These are phyloP conservation scores for Drosophila ironensis DNA, from an alignment of 1,140 invertebrate species.

Conservation along the genomic window DNA sequence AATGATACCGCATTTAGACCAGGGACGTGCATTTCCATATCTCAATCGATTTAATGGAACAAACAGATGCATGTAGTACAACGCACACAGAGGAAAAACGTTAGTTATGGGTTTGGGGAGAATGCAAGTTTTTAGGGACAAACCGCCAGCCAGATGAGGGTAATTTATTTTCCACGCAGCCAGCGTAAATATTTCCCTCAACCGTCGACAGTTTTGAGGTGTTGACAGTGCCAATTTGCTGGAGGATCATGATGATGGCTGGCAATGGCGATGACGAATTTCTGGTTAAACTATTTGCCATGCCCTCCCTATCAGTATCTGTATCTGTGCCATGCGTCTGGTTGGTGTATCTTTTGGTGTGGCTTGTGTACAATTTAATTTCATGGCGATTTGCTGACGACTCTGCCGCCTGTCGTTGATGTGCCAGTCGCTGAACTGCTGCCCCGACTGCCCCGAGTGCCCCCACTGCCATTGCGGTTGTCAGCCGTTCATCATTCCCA, in stretches of 20 bases:
- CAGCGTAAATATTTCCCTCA: constrained; percentile 6
- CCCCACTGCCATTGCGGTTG: neutral
- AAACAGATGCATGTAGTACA: neutral
- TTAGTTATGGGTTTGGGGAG: neutral
- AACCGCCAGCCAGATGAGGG: constrained; percentile 15
- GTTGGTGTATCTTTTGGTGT: constrained; percentile 14
- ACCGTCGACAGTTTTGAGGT: constrained; percentile 33
- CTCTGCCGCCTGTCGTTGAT: constrained; percentile 39
- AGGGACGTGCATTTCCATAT: neutral
- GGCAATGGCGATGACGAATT: constrained; percentile 64
- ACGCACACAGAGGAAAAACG: neutral
- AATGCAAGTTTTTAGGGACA: constrained; percentile 20
- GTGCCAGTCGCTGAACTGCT: constrained; percentile 28
- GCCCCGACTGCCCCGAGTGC: neutral
- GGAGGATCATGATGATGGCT: constrained; percentile 43
- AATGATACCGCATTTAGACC: constrained; percentile 33
- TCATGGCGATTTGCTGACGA: constrained; percentile 68
- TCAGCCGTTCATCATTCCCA: constrained; percentile 15
- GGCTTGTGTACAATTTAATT: constrained; percentile 72
- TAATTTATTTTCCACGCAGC: constrained; percentile 29
- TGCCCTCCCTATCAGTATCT: constrained; percentile 2
- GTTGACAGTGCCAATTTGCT: constrained; percentile 73
- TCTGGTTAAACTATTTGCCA: constrained; percentile 75
- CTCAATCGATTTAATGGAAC: constrained; percentile 11
- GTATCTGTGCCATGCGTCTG: neutral